Base-by-base conservation (phyloP, 2,797 vertebrate genomes). In the Pangasius larnaudii region DNA sequence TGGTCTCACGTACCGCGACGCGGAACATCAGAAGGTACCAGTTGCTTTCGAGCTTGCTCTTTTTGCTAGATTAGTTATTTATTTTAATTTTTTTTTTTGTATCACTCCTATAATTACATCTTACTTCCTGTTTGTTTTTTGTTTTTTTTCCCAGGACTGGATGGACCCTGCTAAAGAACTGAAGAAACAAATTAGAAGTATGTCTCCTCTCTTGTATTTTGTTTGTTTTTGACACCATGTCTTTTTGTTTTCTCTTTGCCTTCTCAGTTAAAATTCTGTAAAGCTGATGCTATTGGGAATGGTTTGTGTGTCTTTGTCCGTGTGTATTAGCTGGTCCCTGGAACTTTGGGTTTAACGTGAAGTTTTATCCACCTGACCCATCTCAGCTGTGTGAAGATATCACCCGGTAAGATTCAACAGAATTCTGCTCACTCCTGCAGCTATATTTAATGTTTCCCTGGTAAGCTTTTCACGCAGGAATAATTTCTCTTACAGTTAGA, bases 341-440 rank as follows among this genome's bases (percentile, higher is more conserved):
- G 97, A 98, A 97, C 93, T 99, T 99, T 93, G 96, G 97, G 63
- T 99, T 99, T 94, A 99, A 98, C 89, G 98, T 99, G 86, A 99
- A 99, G 95, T 99, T 99, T 95, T 99, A 99, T 92, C 98, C 99
- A 87, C 98, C 98, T 80, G 98, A 99, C 90, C 98, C 98, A 27
- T 93, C 98, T 71, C 98, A 99, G 93, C 96, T 99, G 72, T 97
- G 96, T 39, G 98, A 99, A 95, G 98, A 99, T 88, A 99, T 99
- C 92, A 99, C 98, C 94, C 98, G 98, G 98, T 99, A 93, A 91
- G 61, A 53, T 59, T 22, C 24, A 86, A 11, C 22, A 27, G 19
- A 72, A 2, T 30, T 71, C 18, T 59, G 24, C 30, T 58, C 30
- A 39, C 53, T 59, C 39, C 14, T 65, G 10, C 27, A 65, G 14